phyloP scores from a whole-genome alignment of 2,113 vertebrate species.

The Archocentrus centrarchus region DNA sequence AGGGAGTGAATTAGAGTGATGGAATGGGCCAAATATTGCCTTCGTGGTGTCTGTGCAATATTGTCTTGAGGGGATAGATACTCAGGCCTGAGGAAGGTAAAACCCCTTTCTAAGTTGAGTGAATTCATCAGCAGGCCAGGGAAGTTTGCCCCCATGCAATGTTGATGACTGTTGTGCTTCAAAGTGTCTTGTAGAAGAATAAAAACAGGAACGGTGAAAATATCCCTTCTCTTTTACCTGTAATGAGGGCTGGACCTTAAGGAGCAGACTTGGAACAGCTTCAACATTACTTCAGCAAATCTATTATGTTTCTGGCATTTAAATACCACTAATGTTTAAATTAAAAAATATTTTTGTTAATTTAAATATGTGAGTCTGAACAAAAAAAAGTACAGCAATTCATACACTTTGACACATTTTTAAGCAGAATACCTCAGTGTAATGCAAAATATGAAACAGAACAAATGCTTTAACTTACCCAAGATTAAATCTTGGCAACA shows the following conservation, averaged over 20 bases:
- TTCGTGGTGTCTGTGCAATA: constrained; percentile 76
- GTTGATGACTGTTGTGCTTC: constrained; percentile 57
- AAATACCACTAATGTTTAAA: constrained; percentile 47
- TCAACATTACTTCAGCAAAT: constrained; percentile 55
- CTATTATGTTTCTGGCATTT: constrained; percentile 59
- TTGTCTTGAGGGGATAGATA: constrained; percentile 78
- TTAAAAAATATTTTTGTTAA: constrained; percentile 63
- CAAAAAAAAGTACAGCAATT: constrained; percentile 19
- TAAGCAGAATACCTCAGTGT: constrained; percentile 11
- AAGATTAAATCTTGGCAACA: background rate
- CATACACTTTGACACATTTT: background rate
- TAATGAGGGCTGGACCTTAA: constrained; percentile 57
- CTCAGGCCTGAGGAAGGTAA: constrained; percentile 70
- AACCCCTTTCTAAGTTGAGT: constrained; percentile 63
- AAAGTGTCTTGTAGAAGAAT: constrained; percentile 30
- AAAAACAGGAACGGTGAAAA: constrained; percentile 34
- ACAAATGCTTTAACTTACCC: constrained; percentile 12
- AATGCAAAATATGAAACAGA: constrained; percentile 17
- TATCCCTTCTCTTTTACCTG: constrained; percentile 47
- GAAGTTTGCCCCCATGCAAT: constrained; percentile 63
- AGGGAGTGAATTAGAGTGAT: constrained; percentile 84
- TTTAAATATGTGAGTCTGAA: constrained; percentile 56
- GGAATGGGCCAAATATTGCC: constrained; percentile 80
- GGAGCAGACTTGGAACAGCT: constrained; percentile 35
- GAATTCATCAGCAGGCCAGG: constrained; percentile 71